These are phyloP conservation scores for Eublepharis macularius DNA, from an alignment of 2,113 vertebrate species.

Conservation along the genomic window DNA sequence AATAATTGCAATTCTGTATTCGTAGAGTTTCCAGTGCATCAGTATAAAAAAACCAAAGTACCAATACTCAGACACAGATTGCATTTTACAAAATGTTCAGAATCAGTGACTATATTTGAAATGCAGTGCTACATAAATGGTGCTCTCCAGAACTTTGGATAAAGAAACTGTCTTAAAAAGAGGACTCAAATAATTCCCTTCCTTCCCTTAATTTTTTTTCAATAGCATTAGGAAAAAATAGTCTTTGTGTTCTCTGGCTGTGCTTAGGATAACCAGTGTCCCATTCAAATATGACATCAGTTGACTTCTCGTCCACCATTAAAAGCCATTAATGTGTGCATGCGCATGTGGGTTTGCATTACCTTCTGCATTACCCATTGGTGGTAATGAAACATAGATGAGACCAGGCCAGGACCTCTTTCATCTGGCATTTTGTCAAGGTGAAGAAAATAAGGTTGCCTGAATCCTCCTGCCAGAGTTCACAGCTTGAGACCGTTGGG, in stretches of 20 bases:
- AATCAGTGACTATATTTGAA: neutral
- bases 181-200: fast-evolving
- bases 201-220: neutral
- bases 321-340: too few relatives aligned
- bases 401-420: neutral
- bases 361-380: neutral
- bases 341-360: too few relatives aligned
- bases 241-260: neutral
- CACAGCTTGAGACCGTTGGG: too few relatives aligned
- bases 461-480: neutral
- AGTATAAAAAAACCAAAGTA: slow-evolving; percentile 12
- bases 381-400: neutral
- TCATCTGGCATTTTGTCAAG: too few relatives aligned
- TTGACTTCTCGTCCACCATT: neutral
- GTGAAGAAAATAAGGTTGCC: neutral
- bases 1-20: neutral
- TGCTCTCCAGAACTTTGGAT: neutral
- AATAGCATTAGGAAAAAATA: neutral
- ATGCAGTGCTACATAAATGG: neutral
- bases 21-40: neutral
- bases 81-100: neutral
- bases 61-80: neutral
- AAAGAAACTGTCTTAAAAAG: fast-evolving
- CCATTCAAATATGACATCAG: neutral
- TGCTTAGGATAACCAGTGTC: neutral